phyloP scores from a whole-genome alignment of 2,113 vertebrate genomes.

The Kryptolebias marmoratus region DNA sequence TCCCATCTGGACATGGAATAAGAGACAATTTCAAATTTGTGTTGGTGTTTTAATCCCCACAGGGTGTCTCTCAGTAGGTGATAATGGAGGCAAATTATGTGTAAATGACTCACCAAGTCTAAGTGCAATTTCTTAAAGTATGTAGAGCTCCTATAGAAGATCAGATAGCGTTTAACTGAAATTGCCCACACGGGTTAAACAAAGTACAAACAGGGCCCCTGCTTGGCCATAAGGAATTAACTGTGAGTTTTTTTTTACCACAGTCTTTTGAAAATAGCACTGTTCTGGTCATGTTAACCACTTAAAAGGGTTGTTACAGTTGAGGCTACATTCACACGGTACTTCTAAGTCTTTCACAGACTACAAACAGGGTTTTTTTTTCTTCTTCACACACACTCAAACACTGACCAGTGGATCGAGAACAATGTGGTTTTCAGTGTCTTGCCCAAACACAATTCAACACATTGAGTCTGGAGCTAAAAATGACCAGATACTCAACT shows the following conservation, averaged over 20 bases:
- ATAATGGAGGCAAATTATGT: background rate
- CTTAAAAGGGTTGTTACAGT: too few species aligned
- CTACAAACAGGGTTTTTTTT: too few species aligned
- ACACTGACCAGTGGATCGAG: background rate
- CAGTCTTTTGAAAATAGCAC: too few species aligned
- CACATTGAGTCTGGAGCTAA: too few species aligned
- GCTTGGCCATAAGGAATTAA: too few species aligned
- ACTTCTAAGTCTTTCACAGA: too few species aligned
- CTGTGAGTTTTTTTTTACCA: too few species aligned
- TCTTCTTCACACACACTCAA: background rate
- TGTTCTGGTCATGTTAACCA: too few species aligned
- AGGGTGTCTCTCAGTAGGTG: background rate
- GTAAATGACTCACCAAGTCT: background rate
- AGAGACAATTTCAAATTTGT: background rate
- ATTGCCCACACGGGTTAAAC: background rate
- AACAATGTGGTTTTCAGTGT: background rate
- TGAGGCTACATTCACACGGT: too few species aligned
- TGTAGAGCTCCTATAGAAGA: background rate
- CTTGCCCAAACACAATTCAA: too few species aligned
- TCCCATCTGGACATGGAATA: background rate
- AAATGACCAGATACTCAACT: too few species aligned
- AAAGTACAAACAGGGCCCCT: too few species aligned
- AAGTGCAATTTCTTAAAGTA: background rate
- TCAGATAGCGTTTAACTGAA: background rate
- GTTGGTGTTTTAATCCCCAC: background rate